phyloP scores from a whole-genome alignment of 2,888 invertebrate genomes.

The Sarcophaga carnaria region DNA sequence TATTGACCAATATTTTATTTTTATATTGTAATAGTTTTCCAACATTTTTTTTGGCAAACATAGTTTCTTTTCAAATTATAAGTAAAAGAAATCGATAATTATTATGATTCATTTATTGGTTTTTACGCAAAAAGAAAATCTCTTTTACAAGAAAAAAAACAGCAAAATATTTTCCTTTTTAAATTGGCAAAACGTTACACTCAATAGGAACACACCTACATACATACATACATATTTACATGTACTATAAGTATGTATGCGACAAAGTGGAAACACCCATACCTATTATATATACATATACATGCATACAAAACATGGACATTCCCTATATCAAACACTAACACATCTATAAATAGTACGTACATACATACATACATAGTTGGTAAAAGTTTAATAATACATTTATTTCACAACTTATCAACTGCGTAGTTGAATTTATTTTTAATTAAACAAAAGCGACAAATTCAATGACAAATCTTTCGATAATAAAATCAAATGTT shows the following conservation, averaged over 20 bases:
- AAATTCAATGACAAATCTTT: not conserved
- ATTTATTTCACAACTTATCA: constrained; percentile 38
- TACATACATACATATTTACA: not conserved
- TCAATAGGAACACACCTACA: constrained; percentile 14
- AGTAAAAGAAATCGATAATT: constrained; percentile 16
- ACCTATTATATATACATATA: not conserved
- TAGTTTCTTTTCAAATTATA: not conserved
- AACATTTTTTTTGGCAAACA: not conserved
- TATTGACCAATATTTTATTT: too few relatives aligned
- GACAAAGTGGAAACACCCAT: not conserved
- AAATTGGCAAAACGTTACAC: constrained; percentile 9
- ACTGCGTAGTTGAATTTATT: constrained; percentile 21
- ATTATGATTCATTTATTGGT: constrained; percentile 26
- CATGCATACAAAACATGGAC: constrained; percentile 2
- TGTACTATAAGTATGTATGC: not conserved
- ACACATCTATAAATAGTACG: not conserved
- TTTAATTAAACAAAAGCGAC: too few relatives aligned
- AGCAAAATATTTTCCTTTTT: not conserved
- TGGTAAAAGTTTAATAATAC: not conserved
- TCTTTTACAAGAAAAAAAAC: constrained; percentile 6
- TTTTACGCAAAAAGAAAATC: constrained; percentile 6
- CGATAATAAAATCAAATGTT: too few relatives aligned
- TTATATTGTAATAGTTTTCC: too few relatives aligned
- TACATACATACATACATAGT: not conserved
- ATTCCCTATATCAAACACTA: not conserved